Conservation (phyloP, 2,888 invertebrate genomes). For the Synergus laeviventris region DNA sequence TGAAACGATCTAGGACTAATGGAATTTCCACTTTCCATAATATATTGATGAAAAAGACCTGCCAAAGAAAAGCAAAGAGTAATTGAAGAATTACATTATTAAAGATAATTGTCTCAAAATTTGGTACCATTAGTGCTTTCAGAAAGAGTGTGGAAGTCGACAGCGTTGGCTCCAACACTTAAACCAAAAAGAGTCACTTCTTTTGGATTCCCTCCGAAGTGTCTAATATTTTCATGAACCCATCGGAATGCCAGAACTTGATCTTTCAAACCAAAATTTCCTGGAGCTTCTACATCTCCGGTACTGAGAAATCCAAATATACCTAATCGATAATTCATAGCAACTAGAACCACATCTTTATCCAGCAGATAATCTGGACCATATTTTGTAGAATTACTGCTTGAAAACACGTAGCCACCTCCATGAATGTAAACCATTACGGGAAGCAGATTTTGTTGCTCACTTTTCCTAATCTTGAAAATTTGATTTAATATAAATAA, state of each 20-base stretch:
- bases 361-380: slow-evolving; percentile 3
- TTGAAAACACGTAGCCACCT: neutral
- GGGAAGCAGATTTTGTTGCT: neutral
- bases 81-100: neutral
- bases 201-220: neutral
- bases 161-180: neutral
- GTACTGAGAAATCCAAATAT: neutral
- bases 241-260: neutral
- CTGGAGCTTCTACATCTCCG: neutral
- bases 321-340: neutral
- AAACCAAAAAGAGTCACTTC: neutral
- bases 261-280: neutral
- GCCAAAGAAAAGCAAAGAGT: slow-evolving; percentile 17
- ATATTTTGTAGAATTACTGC: neutral
- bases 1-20: slow-evolving; percentile 49
- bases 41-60: slow-evolving; percentile 58
- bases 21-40: slow-evolving; percentile 55
- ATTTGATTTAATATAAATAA: neutral
- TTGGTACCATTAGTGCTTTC: neutral
- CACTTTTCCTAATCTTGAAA: neutral
- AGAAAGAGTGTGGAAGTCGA: neutral
- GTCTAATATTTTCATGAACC: neutral
- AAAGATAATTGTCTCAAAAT: too few species aligned
- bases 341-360: neutral
- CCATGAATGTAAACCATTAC: neutral